Evolutionary conservation across 2,888 invertebrate genomes (phyloP).

Genomic region (Rhodophaea formosa): DNA sequence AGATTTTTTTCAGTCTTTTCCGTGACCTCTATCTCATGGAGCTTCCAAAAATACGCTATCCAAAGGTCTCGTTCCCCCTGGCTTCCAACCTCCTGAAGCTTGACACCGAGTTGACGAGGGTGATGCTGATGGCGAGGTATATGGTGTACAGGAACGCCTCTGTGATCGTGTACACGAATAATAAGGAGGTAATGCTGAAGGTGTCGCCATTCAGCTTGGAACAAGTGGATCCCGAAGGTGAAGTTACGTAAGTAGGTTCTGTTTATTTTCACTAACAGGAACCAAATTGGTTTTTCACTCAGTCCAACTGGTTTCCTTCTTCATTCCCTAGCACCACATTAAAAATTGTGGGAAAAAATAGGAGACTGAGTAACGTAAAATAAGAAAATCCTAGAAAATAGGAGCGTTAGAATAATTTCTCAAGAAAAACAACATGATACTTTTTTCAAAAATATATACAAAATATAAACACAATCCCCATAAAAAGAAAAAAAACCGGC

Average conservation of each 20-base stretch:
- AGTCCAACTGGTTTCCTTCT: too few species aligned
- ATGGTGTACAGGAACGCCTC: conserved; percentile 47
- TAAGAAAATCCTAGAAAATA: too few species aligned
- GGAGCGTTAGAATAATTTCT: too few species aligned
- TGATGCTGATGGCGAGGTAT: conserved; percentile 51
- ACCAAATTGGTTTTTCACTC: neutral
- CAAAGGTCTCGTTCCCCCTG: conserved; percentile 45
- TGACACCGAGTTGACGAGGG: conserved; percentile 43
- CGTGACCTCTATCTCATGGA: conserved; percentile 39
- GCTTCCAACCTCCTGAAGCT: conserved; percentile 47
- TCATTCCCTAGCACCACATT: too few species aligned
- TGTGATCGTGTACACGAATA: conserved; percentile 34
- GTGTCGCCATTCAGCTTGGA: conserved; percentile 56
- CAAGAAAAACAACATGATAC: too few species aligned
- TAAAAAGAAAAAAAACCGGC: too few species aligned
- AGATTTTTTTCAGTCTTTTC: conserved; percentile 43
- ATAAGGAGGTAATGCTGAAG: conserved; percentile 30
- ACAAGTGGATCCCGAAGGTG: conserved; percentile 45
- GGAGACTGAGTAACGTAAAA: too few species aligned
- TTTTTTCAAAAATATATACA: too few species aligned
- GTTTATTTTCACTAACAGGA: too few species aligned
- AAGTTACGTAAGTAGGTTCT: conserved; percentile 51
- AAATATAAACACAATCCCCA: too few species aligned
- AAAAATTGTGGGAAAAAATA: too few species aligned
- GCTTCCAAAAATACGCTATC: conserved; percentile 39